Evolutionary conservation across 2,797 vertebrate genomes (phyloP), one percentile per base, ranked within the genome.

Genomic region (Myotis findleyi): DNA sequence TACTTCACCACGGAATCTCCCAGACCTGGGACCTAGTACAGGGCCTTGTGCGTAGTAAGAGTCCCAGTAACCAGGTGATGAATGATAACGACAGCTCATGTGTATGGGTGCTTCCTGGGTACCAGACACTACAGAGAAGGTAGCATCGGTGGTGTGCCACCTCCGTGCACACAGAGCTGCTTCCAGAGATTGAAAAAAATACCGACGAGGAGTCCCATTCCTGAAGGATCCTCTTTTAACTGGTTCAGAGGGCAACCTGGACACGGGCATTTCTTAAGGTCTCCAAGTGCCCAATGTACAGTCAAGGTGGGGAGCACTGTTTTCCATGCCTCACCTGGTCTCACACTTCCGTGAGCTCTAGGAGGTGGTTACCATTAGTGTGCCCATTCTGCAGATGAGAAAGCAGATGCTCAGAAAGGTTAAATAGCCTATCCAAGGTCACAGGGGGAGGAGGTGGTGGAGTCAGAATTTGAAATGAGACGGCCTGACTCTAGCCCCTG

Each of bases 141-240:
- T 41, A 1, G 21, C 8, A 12, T 36, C 0, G 0, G 2, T 1
- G 6, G 21, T 20, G 6, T 3, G 0, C 27, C 7, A 0, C 62
- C 38, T 76, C 36, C 2, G 76, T 30, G 12, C 33, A 0, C 17
- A 33, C 0, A 0, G 18, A 33, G 27, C 14, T 27, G 6, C 30
- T 7, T 20, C 6, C 4, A 30, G 75, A 64, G 27, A 55, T 3
- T 3, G 13, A 30, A 55, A 36, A 80, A 91, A n/a, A 20, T 12
- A 5, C n/a, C 0, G 0, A 17, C 0, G 1, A 9, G 0, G 0
- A 59, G 73, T 18, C 44, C 53, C 2, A 0, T 23, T 33, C 11
- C 59, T 51, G 33, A 36, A 75, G 59, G 18, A 13, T 13, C 49
- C 36, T 4, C 8, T 25, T 62, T 47, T 18, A 25, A 6, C 2